Conservation (phyloP, 2,797 vertebrate genomes). For the Peromyscus melanophrys region DNA sequence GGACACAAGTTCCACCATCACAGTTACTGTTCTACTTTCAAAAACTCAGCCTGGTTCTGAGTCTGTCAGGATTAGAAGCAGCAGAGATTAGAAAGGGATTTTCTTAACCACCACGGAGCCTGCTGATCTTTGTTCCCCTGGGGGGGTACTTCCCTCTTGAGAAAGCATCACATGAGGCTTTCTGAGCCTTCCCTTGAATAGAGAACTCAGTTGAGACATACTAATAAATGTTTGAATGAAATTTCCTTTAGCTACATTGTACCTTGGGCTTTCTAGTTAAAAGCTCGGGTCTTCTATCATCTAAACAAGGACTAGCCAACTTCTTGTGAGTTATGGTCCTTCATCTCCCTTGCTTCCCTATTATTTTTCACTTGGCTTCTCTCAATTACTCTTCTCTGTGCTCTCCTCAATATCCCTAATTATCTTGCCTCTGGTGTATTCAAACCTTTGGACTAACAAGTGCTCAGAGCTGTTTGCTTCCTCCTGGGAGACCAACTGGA, state of each 20-base stretch:
- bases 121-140: neutral
- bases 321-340: constrained; percentile 59
- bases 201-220: constrained; percentile 36
- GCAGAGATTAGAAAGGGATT: constrained; percentile 23
- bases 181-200: neutral
- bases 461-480: constrained; percentile 52
- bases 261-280: constrained; percentile 37
- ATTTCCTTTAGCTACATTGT: constrained; percentile 35
- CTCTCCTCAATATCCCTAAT: constrained; percentile 66
- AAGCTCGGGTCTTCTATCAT: neutral
- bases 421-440: constrained; percentile 62
- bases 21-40: neutral
- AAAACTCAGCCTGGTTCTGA: constrained; percentile 18
- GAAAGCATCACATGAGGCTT: neutral
- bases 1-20: neutral
- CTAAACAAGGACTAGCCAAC: constrained; percentile 41
- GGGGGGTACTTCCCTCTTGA: neutral
- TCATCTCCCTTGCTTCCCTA: constrained; percentile 46
- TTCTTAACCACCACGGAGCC: neutral
- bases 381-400: constrained; percentile 55
- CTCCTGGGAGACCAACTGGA: constrained; percentile 59
- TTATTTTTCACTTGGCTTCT: constrained; percentile 74
- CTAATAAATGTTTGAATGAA: constrained; percentile 9
- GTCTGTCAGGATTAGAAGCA: constrained; percentile 26
- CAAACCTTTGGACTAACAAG: constrained; percentile 76